Evolutionary conservation across 2,113 vertebrate genomes (phyloP), one percentile per base, ranked within the genome.

Genomic region (Actenoides hombroni): DNA sequence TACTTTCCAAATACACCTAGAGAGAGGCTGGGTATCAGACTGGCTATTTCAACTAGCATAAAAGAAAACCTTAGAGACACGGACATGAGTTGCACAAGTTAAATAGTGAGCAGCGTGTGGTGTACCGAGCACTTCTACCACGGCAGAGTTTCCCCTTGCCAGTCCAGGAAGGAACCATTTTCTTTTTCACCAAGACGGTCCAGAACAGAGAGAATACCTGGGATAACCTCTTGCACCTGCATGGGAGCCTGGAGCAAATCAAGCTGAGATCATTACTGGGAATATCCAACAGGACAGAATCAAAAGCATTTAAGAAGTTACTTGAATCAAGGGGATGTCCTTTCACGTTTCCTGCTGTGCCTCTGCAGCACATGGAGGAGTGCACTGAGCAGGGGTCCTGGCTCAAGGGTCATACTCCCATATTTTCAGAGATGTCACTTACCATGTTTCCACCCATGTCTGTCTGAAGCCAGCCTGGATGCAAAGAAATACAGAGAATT

Each of bases 401-500:
- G 79, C 56, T 49, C 31, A 44, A 28, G 63, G 24, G 18, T 48
- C 56, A 6, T 7, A 3, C 8, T 44, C 49, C 3, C 14, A 13
- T 15, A 0, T 37, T 33, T 14, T 17, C 73, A 84, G 53, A 44
- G 19, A 4, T 49, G 63, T 19, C 51, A 83, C 97, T 97, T 64
- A 98, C 97, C 80, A 91, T 44, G 51, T 95, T 94, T 1, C 98
- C 97, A 0, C 98, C 98, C 97, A 98, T 97, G 90, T 98, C 98
- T 12, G 98, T 98, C 17, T 97, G 95, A 35, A 98, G 97, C 98
- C 98, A 98, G 54, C 98, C 98, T 21, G 98, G 98, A 57, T 98
- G 97, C 75, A 98, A 61, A 24, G 96, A 97, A 40, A 97, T 94
- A 7, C 97, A 97, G 67, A 98, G 97, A 69, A 98, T 98, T 11